Conservation (phyloP, 1,140 invertebrate species). For the Listronotus oregonensis region DNA sequence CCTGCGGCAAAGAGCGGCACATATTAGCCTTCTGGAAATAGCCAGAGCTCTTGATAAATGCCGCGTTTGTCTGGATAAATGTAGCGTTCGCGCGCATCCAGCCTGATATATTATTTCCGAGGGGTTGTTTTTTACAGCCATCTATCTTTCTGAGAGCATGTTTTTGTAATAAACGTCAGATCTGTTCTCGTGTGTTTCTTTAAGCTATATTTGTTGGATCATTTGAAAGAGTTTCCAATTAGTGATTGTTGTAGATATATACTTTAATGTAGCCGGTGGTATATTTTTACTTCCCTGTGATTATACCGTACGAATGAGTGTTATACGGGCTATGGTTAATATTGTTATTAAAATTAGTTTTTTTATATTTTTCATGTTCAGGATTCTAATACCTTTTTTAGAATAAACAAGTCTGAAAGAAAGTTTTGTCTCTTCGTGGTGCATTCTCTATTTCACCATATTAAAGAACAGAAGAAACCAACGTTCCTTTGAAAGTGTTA, state of each 20-base stretch:
- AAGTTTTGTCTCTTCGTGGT: no score
- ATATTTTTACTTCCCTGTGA: neutral
- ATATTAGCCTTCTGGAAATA: conserved; percentile 39
- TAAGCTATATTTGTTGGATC: conserved; percentile 25
- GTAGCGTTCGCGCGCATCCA: conserved; percentile 43
- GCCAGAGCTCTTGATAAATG: conserved; percentile 43
- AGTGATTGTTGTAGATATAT: conserved; percentile 13
- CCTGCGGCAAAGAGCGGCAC: conserved; percentile 22
- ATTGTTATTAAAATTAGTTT: no score
- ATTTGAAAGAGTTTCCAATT: conserved; percentile 26
- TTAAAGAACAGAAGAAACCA: no score
- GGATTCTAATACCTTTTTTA: no score
- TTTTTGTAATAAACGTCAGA: conserved; percentile 39
- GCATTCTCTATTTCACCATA: no score
- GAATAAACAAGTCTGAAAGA: no score
- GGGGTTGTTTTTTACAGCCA: conserved; percentile 41
- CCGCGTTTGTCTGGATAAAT: conserved; percentile 47
- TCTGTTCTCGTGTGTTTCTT: conserved; percentile 13
- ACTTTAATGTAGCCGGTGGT: neutral
- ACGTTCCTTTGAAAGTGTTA: no score
- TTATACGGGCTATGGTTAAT: no score
- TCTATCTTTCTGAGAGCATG: conserved; percentile 35
- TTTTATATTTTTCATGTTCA: no score
- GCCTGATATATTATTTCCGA: conserved; percentile 47
- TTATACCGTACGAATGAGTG: neutral